Percentiles rank a stretch among this genome's conserved stretches.
Conservation (phyloP, 2,888 invertebrate genomes). For the Lordiphosa andalusiaca region DNA sequence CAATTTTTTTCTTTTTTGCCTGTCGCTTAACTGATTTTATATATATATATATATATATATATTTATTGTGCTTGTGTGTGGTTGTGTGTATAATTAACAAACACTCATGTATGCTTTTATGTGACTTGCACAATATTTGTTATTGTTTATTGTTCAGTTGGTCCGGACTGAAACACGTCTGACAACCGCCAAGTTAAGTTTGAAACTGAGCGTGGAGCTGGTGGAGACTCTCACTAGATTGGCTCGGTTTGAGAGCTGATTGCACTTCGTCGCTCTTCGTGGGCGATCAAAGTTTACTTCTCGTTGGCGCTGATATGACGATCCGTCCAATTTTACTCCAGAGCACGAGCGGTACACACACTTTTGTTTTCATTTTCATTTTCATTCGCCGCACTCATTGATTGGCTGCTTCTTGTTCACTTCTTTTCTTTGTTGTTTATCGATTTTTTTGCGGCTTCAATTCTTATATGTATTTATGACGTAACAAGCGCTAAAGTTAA, state of each 20-base stretch:
- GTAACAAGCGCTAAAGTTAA: conserved; percentile 27
- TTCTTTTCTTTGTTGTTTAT: conserved; percentile 32
- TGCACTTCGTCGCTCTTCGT: conserved; percentile 8
- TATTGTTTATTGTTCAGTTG: conserved; percentile 4
- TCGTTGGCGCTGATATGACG: too few species aligned
- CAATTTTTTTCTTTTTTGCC: neutral
- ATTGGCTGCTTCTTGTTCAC: conserved; percentile 15
- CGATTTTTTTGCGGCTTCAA: conserved; percentile 29
- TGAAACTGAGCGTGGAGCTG: conserved; percentile 39
- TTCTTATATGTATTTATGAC: conserved; percentile 39
- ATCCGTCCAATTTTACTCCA: conserved; percentile 23
- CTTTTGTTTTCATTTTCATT: conserved; percentile 36
- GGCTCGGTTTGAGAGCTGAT: conserved; percentile 8
- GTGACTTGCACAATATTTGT: conserved; percentile 53
- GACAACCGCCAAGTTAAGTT: conserved; percentile 37
- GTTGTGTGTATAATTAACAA: conserved; percentile 43
- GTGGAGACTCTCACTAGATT: conserved; percentile 16
- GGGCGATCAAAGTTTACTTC: neutral
- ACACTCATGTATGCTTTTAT: conserved; percentile 12
- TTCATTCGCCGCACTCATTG: conserved; percentile 16
- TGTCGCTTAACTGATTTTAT: conserved; percentile 13
- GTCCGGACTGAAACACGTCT: conserved; percentile 24
- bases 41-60: neutral
- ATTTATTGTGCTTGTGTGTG: conserved; percentile 28
- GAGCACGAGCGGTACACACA: conserved; percentile 9